Conservation (phyloP, 2,797 vertebrate genomes). For the Clarias pachynema region DNA sequence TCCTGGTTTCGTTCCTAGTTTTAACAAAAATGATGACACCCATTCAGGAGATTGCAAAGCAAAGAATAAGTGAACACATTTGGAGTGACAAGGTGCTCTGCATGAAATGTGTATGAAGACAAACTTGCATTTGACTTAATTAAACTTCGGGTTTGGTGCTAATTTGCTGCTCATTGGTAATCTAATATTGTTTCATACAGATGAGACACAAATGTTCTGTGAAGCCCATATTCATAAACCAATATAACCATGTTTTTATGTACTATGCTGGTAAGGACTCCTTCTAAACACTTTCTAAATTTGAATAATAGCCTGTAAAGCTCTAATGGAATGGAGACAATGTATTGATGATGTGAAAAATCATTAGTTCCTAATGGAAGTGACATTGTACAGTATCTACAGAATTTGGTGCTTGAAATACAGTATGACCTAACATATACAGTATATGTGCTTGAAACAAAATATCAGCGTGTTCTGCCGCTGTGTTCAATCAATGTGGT, state of each 20-base stretch:
- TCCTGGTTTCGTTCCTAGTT: background rate
- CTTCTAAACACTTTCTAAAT: background rate
- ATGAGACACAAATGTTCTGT: background rate
- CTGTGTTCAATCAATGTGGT: background rate
- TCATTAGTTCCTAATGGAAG: background rate
- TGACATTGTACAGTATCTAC: background rate
- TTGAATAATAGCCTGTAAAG: background rate
- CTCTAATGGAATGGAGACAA: background rate
- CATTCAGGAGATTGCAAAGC: background rate
- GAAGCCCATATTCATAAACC: background rate
- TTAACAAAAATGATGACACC: background rate
- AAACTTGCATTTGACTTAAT: conserved; percentile 1
- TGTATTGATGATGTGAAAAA: background rate
- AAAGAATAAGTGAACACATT: background rate
- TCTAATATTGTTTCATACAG: background rate
- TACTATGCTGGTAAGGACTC: background rate
- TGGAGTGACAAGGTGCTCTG: background rate
- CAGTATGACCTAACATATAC: background rate
- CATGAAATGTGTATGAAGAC: background rate
- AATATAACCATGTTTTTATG: background rate
- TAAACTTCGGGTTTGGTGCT: background rate
- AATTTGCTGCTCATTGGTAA: conserved; percentile 4
- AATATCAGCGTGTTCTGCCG: background rate
- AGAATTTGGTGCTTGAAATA: background rate
- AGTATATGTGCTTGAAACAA: background rate